Percentiles rank a stretch among this genome's conserved stretches.
Evolutionary conservation across 2,797 vertebrate genomes (phyloP).

Genomic region (Myotis pilosus): DNA sequence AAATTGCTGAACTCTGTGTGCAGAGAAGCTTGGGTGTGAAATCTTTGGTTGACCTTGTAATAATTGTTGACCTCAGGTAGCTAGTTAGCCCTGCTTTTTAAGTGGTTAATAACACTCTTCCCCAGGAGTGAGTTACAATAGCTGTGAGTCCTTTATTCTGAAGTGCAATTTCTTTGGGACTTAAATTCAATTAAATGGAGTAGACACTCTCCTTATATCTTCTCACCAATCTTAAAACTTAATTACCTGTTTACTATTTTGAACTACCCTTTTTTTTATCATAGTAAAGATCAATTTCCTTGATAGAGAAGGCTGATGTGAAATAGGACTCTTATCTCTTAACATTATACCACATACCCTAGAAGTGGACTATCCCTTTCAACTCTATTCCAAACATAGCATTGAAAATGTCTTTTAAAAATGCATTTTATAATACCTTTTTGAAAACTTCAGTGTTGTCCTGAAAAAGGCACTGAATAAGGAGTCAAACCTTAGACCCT

Average conservation of each 20-base stretch:
- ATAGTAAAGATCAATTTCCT: conserved; percentile 28
- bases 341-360: background rate
- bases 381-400: background rate
- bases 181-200: conserved; percentile 23
- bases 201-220: background rate
- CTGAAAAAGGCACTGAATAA: background rate
- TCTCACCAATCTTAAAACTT: conserved; percentile 21
- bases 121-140: background rate
- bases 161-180: conserved; percentile 17
- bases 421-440: background rate
- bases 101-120: background rate
- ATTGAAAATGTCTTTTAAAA: background rate
- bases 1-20: background rate
- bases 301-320: conserved; percentile 22
- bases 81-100: background rate
- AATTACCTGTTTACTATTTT: conserved; percentile 48
- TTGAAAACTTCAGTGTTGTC: background rate
- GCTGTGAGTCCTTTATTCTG: background rate
- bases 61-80: background rate
- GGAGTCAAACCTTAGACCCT: background rate
- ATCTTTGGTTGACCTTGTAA: background rate
- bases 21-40: background rate
- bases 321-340: conserved; percentile 4
- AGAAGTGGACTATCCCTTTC: background rate
- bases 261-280: background rate